Conservation (phyloP, 2,888 invertebrate species). For the Euplexia lucipara region DNA sequence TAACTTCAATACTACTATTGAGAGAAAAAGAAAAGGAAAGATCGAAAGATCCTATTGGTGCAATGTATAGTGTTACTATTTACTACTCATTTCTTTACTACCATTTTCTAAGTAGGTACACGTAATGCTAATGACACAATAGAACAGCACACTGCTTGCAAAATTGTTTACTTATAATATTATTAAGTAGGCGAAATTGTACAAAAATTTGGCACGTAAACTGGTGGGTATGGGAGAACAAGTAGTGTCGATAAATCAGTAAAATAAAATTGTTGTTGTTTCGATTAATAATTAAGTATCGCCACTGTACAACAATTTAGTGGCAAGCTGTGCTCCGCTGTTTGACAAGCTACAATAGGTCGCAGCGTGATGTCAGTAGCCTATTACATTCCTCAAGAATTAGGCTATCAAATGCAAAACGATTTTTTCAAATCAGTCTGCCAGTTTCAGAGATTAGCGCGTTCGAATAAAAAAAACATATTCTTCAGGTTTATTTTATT, state of each 20-base stretch:
- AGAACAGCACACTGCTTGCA: conserved; percentile 15
- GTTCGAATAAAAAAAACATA: no score
- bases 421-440: no score
- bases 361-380: no score
- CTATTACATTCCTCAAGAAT: no score
- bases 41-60: not conserved
- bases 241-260: no score
- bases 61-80: conserved; percentile 6
- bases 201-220: conserved; percentile 53
- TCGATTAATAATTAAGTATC: conserved; percentile 11
- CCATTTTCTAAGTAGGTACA: conserved; percentile 15
- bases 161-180: conserved; percentile 8
- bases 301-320: conserved; percentile 1
- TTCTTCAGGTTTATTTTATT: no score
- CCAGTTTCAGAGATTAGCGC: no score
- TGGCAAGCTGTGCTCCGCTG: no score
- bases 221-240: conserved; percentile 22
- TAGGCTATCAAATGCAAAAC: no score
- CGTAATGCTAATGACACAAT: not conserved
- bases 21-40: conserved; percentile 1
- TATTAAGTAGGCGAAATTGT: conserved; percentile 9
- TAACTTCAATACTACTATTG: conserved; percentile 2
- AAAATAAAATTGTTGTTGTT: conserved; percentile 12
- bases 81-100: conserved; percentile 10
- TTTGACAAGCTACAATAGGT: no score